Evolutionary conservation across 64 coral and sea anemone genomes (phyloP).

Genomic region (Stylophora pistillata): DNA sequence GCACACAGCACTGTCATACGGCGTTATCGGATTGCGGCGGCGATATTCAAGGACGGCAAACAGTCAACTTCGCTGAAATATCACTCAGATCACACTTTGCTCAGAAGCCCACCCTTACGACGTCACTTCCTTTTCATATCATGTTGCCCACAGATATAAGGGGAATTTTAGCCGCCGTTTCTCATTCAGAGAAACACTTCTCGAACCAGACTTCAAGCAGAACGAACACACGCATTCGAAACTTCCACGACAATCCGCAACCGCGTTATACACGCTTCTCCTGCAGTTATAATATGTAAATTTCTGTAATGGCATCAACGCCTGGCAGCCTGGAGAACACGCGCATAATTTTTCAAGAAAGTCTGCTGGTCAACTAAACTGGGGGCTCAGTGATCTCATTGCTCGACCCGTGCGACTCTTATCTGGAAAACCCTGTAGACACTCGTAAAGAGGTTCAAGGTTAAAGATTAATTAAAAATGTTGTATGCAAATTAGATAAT

Average conservation of each 20-base stretch:
- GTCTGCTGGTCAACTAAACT: not conserved
- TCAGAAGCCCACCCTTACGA: not conserved
- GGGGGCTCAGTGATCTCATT: not conserved
- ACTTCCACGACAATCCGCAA: not conserved
- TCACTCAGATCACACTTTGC: constrained; percentile 1
- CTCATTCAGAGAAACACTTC: not conserved
- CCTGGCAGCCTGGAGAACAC: not conserved
- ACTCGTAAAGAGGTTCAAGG: no score
- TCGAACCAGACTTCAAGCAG: not conserved
- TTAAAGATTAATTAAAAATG: no score
- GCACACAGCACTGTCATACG: constrained; percentile 28
- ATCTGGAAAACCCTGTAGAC: no score
- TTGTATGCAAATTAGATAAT: no score
- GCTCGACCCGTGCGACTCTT: not conserved
- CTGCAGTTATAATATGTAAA: constrained; percentile 19
- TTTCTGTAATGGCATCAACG: constrained; percentile 32
- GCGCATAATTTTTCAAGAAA: not conserved
- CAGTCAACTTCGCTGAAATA: constrained; percentile 28
- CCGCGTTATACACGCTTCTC: not conserved
- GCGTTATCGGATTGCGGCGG: constrained; percentile 31
- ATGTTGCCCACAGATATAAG: not conserved
- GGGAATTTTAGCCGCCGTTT: not conserved
- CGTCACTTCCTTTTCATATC: constrained; percentile 50
- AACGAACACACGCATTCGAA: not conserved
- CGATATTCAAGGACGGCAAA: constrained; percentile 29